A percentile compares a stretch with the other conserved stretches of the same genome.
Evolutionary conservation across 1,140 invertebrate genomes (phyloP).

Genomic region (Popillia japonica): DNA sequence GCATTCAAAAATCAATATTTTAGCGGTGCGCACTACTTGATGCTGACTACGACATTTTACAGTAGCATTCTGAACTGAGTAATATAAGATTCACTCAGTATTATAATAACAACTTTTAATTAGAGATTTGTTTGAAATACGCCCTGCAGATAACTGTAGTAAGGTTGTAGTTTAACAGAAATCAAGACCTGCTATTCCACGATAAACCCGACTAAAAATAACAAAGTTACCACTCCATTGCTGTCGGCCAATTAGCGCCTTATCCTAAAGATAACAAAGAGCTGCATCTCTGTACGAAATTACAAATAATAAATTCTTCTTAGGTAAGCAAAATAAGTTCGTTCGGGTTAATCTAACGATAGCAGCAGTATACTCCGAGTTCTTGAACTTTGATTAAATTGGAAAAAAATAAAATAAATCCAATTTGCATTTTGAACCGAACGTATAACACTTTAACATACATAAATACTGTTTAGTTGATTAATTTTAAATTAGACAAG

Average conservation of each 20-base stretch:
- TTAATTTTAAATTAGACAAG: no score
- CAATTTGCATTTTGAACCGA: neutral
- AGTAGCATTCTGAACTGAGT: no score
- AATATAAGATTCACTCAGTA: no score
- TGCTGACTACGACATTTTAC: no score
- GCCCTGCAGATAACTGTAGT: neutral
- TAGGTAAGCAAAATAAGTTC: conserved; percentile 4
- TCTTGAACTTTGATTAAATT: conserved; percentile 2
- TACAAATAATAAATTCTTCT: neutral
- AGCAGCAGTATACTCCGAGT: neutral
- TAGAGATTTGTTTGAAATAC: neutral
- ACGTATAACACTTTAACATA: neutral
- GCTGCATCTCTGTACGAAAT: neutral
- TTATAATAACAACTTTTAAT: neutral
- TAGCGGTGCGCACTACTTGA: no score
- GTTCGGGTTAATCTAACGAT: conserved; percentile 8
- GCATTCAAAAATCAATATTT: no score
- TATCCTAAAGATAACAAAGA: neutral
- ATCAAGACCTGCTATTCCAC: neutral
- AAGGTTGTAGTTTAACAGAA: neutral
- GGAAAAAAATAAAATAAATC: neutral
- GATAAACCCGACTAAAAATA: conserved; percentile 11
- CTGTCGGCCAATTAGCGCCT: neutral
- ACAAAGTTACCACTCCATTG: neutral
- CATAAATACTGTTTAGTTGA: neutral